Evolutionary conservation across 92 coral and sea anemone species (phyloP).

Genomic region (Galaxea fascicularis): DNA sequence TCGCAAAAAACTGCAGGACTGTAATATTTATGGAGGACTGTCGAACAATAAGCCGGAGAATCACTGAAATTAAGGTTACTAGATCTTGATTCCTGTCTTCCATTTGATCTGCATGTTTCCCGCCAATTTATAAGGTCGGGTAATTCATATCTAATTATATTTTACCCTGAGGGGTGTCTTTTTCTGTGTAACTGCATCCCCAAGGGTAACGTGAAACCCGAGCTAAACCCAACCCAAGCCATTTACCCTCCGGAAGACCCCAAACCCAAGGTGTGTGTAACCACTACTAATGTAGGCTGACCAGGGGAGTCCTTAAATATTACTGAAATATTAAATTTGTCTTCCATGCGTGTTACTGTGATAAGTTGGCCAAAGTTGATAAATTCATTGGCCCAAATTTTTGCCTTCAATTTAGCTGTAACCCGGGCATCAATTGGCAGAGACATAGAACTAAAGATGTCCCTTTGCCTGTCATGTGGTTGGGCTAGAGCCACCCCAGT

Average conservation of each 20-base stretch:
- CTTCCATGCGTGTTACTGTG: not conserved
- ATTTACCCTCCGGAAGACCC: conserved; percentile 46
- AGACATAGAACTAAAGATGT: conserved; percentile 24
- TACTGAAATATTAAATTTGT: not conserved
- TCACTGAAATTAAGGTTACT: conserved; percentile 55
- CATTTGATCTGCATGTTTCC: conserved; percentile 57
- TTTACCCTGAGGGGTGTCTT: conserved; percentile 51
- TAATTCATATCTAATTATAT: conserved; percentile 49
- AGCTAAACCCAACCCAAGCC: conserved; percentile 58
- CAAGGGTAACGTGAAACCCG: conserved; percentile 48
- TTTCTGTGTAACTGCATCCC: conserved; percentile 59
- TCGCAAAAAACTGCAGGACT: conserved; percentile 48
- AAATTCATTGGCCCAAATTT: conserved; percentile 62
- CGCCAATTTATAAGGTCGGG: conserved; percentile 51
- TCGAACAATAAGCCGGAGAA: conserved; percentile 57
- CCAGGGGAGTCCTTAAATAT: not conserved
- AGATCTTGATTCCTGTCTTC: conserved; percentile 47
- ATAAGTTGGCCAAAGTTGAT: conserved; percentile 38
- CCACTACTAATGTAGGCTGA: conserved; percentile 46
- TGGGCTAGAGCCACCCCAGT: not conserved
- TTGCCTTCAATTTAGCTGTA: conserved; percentile 43
- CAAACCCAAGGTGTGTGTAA: conserved; percentile 61
- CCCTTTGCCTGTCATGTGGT: conserved; percentile 18
- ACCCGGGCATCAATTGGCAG: conserved; percentile 60
- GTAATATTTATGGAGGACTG: conserved; percentile 49